Conservation (phyloP, 2,797 vertebrate species). For the Apodemus agrarius region DNA sequence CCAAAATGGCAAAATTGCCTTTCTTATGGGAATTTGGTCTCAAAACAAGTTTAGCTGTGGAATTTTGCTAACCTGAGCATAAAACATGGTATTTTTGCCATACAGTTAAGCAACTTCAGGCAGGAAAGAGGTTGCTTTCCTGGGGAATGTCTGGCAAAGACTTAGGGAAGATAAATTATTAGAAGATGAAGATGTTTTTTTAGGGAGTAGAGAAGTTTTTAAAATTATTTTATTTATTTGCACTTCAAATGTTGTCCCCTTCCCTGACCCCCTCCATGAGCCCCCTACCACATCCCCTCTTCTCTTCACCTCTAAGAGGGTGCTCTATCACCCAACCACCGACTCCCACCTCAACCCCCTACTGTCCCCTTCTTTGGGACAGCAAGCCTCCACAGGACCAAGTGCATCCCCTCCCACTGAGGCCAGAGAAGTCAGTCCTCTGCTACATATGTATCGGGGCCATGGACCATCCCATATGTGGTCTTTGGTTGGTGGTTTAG, state of each 20-base stretch:
- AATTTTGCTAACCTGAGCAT: neutral
- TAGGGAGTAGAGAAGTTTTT: neutral
- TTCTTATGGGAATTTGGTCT: neutral
- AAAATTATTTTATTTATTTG: neutral
- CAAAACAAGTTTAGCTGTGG: neutral
- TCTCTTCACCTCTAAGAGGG: neutral
- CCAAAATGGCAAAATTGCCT: neutral
- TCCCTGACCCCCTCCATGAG: neutral
- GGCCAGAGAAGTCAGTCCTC: neutral
- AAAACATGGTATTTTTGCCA: neutral
- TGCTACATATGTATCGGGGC: neutral
- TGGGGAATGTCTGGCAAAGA: neutral
- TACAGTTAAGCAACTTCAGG: neutral
- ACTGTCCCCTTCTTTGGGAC: neutral
- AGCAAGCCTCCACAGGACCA: neutral
- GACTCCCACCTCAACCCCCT: neutral
- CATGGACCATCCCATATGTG: neutral
- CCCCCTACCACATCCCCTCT: neutral
- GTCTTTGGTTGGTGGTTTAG: neutral
- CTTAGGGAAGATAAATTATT: conserved; percentile 18
- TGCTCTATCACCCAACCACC: neutral
- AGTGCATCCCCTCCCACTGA: neutral
- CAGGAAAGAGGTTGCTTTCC: neutral
- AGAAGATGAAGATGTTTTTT: neutral
- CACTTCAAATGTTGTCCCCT: neutral